Base-by-base conservation (phyloP, 2,797 vertebrate genomes). In the Phrynocephalus vlangalii region DNA sequence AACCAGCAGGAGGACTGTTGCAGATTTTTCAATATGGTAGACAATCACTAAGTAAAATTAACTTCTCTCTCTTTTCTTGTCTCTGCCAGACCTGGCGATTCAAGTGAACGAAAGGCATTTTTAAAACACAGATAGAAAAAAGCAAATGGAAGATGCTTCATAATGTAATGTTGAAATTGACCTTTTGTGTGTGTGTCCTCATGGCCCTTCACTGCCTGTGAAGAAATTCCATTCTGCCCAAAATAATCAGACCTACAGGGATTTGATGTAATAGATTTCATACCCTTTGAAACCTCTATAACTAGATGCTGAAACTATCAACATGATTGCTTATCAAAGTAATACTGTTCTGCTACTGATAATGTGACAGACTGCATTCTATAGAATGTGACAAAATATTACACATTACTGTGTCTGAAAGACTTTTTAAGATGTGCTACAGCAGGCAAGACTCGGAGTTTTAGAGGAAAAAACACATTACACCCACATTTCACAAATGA, bases 21-120 rank as follows among this genome's bases (percentile, higher is more conserved):
- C 60, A 63, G 18, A 63, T 63, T 18, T 63, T 63, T 63, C 5
- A 1, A 56, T 63, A 63, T 63, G 60, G 60, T 63, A 63, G 18
- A 63, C 16, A 18, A 18, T 5, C 18, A 63, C 20, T 16, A 60
- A 10, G 15, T 60, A 60, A 60, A 60, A 60, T 60, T 60, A 60
- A 60, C 5, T 44, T 66, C 24, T 88, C 38, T 15, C 20, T 72
- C 89, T 71, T 90, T 66, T 50, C 70, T 66, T 70, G 83, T 80
- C 6, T 87, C 70, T 16, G 78, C 75, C 86, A 68, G 38, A 89
- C 15, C 52, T 68, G 87, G 38, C 38, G 71, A 13, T 80, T 87
- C 79, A 68, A 50, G 83, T 28, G 50, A 60, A 81, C 79, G 88
- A 88, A 56, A 88, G 93, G 87, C 81, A 26, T 70, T 85, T 86